Conservation (phyloP, 37 sponge, comb jelly and placozoan genomes). For the Geodia barretti region DNA sequence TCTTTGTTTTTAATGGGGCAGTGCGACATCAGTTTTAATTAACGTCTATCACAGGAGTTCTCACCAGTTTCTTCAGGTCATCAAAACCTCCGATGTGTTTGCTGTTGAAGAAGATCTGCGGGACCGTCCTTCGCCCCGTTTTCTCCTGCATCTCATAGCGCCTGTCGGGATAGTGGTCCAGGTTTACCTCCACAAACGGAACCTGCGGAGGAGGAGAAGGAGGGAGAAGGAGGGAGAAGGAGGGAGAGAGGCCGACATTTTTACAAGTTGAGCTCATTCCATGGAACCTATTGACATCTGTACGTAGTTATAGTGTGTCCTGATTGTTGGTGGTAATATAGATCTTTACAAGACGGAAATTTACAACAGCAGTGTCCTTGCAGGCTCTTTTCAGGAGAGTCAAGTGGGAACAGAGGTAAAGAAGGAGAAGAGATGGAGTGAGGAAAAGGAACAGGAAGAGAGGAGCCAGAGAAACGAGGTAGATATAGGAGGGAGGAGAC, state of each 20-base stretch:
- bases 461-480: neutral
- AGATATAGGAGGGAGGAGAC: neutral
- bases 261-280: no score
- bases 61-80: constrained; percentile 68
- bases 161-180: constrained; percentile 77
- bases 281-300: no score
- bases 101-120: constrained; percentile 94
- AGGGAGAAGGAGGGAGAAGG: neutral
- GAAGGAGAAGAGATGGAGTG: neutral
- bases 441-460: neutral
- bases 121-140: constrained; percentile 75
- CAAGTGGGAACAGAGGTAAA: neutral
- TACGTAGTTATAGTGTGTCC: no score
- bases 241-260: neutral
- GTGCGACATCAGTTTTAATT: no score
- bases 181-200: constrained; percentile 85
- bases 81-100: constrained; percentile 86
- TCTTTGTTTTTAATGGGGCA: no score
- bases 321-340: no score
- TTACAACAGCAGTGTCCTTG: no score
- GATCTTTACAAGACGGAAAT: no score
- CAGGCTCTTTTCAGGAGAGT: no score
- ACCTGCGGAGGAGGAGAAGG: constrained; percentile 2
- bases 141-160: constrained; percentile 73
- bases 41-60: no score